phyloP scores from a whole-genome alignment of 2,888 invertebrate genomes.

The Dusona sp. region DNA sequence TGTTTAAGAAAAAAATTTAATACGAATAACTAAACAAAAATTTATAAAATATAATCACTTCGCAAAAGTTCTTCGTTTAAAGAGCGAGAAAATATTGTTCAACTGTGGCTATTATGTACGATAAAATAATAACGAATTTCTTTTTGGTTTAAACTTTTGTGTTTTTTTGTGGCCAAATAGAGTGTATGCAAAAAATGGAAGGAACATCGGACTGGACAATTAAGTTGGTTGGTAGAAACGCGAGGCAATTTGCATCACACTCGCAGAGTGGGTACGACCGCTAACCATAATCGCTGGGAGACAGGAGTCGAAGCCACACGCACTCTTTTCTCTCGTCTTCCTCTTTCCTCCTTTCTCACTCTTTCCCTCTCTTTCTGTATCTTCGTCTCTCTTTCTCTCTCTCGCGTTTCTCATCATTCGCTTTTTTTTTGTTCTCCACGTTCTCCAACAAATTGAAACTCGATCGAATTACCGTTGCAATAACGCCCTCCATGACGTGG shows the following conservation, averaged over 20 bases:
- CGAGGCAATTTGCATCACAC: slow-evolving; percentile 73
- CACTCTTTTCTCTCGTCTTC: slow-evolving; percentile 34
- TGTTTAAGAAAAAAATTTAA: neutral
- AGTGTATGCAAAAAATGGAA: slow-evolving; percentile 46
- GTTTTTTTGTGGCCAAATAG: slow-evolving; percentile 1
- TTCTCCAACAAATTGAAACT: slow-evolving; percentile 68
- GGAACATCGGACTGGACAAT: slow-evolving; percentile 72
- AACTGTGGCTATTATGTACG: neutral
- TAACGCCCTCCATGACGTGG: slow-evolving; percentile 59
- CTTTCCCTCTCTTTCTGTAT: slow-evolving; percentile 27
- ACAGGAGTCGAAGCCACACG: slow-evolving; percentile 37
- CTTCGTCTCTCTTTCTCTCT: slow-evolving; percentile 1
- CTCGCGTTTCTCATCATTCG: slow-evolving; percentile 57
- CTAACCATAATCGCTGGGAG: slow-evolving; percentile 55
- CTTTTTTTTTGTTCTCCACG: slow-evolving; percentile 50
- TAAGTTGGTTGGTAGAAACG: slow-evolving; percentile 74
- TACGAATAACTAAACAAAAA: neutral
- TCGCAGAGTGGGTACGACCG: slow-evolving; percentile 51
- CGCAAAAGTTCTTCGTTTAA: neutral
- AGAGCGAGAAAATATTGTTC: neutral
- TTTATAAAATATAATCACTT: neutral
- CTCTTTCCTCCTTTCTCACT: slow-evolving; percentile 36
- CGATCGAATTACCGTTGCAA: slow-evolving; percentile 70
- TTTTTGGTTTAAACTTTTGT: neutral
- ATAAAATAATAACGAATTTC: slow-evolving; percentile 7